Evolutionary conservation across 35 echinoderm and acorn worm genomes (phyloP).

Genomic region (Strongylocentrotus purpuratus): DNA sequence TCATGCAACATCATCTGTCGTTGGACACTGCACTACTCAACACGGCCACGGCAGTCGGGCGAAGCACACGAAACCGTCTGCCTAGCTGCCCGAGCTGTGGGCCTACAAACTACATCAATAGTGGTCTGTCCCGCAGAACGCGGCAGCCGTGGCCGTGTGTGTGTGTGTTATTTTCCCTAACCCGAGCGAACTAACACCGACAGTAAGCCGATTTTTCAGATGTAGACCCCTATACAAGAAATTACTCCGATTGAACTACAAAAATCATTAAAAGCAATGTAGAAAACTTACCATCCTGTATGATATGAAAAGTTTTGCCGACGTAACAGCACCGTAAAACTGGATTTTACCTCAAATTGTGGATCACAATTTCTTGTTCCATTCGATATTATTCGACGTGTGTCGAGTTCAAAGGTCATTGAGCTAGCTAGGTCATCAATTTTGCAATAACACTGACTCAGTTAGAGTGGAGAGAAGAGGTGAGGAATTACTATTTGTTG

Average conservation of each 20-base stretch:
- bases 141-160: neutral
- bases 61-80: no score
- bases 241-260: neutral
- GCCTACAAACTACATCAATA: no score
- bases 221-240: no score
- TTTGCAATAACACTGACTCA: neutral
- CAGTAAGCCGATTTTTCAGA: no score
- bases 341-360: neutral
- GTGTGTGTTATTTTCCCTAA: neutral
- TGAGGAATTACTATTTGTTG: neutral
- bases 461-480: neutral
- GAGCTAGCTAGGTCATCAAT: no score
- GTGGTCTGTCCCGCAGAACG: no score
- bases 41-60: no score
- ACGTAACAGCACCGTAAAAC: neutral
- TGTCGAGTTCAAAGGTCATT: neutral
- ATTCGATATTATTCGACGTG: neutral
- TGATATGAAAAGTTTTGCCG: neutral
- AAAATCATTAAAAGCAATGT: neutral
- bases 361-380: neutral
- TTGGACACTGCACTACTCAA: no score
- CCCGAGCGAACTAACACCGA: neutral
- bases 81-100: no score
- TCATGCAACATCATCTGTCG: no score
- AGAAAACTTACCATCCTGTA: neutral